phyloP scores from a whole-genome alignment of 2,797 vertebrate genomes.

The Pampus argenteus region DNA sequence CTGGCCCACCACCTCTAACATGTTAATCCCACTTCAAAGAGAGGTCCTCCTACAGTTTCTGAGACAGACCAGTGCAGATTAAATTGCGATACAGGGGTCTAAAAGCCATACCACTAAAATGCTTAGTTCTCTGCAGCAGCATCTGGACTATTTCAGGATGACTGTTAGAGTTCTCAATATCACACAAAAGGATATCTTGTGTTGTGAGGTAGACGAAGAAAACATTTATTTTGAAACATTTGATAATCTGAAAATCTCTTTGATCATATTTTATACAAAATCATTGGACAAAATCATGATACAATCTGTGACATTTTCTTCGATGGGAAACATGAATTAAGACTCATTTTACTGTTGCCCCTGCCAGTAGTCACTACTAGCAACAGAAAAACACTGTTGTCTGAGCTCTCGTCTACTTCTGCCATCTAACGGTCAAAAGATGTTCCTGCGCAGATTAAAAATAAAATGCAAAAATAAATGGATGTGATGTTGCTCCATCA shows the following conservation, averaged over 20 bases:
- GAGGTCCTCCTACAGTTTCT: slow-evolving; percentile 42
- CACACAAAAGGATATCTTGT: neutral
- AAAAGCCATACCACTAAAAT: slow-evolving; percentile 54
- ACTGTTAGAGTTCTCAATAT: neutral
- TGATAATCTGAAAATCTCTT: neutral
- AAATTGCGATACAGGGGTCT: slow-evolving; percentile 50
- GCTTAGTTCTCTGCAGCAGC: slow-evolving; percentile 7
- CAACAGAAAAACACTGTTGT: neutral
- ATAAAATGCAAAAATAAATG: neutral
- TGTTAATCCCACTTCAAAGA: slow-evolving; percentile 78
- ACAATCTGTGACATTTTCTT: slow-evolving; percentile 12
- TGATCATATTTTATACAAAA: neutral
- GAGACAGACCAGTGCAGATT: slow-evolving; percentile 37
- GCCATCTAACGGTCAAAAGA: slow-evolving; percentile 62
- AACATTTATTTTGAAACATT: neutral
- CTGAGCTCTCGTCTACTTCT: slow-evolving; percentile 38
- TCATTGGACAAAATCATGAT: slow-evolving; percentile 2
- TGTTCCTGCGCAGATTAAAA: slow-evolving; percentile 21
- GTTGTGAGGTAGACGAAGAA: neutral
- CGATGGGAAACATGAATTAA: neutral
- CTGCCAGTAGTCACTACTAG: neutral
- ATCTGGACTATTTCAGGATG: slow-evolving; percentile 20
- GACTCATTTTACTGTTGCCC: neutral
- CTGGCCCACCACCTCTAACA: slow-evolving; percentile 36
- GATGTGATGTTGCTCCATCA: slow-evolving; percentile 36